These are phyloP conservation scores for Pogonocherus hispidulus DNA, from an alignment of 2,888 invertebrate species.

Conservation along the genomic window DNA sequence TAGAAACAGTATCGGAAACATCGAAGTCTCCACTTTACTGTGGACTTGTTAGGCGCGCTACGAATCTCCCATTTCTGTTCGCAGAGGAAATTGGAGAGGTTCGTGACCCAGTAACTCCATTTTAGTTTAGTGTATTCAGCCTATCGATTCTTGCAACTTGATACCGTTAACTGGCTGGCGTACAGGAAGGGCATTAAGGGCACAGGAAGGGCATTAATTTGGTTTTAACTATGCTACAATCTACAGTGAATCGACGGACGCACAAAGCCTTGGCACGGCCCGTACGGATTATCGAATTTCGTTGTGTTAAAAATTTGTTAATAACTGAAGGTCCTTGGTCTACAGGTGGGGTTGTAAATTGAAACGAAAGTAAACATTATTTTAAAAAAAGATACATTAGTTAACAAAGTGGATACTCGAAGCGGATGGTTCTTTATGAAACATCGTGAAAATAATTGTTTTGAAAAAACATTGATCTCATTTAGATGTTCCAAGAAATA, in stretches of 20 bases:
- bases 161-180: conserved; percentile 3
- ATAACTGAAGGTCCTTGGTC: not conserved
- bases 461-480: too few relatives aligned
- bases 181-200: conserved; percentile 16
- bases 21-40: too few relatives aligned
- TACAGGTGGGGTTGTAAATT: too few relatives aligned
- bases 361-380: too few relatives aligned
- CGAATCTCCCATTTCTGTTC: not conserved
- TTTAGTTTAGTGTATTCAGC: conserved; percentile 11
- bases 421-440: too few relatives aligned
- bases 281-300: conserved; percentile 20
- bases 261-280: conserved; percentile 3
- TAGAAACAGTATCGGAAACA: too few relatives aligned
- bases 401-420: too few relatives aligned
- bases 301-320: conserved; percentile 8
- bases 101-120: conserved; percentile 23
- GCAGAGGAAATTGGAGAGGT: conserved; percentile 1
- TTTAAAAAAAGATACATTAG: too few relatives aligned
- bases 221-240: conserved; percentile 6
- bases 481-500: too few relatives aligned
- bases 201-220: conserved; percentile 11
- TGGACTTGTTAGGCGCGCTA: too few relatives aligned
- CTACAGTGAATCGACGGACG: not conserved
- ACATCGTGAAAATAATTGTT: too few relatives aligned
- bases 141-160: conserved; percentile 20